Evolutionary conservation across 2,797 vertebrate species (phyloP).

Genomic region (Toxotes lorentzi): DNA sequence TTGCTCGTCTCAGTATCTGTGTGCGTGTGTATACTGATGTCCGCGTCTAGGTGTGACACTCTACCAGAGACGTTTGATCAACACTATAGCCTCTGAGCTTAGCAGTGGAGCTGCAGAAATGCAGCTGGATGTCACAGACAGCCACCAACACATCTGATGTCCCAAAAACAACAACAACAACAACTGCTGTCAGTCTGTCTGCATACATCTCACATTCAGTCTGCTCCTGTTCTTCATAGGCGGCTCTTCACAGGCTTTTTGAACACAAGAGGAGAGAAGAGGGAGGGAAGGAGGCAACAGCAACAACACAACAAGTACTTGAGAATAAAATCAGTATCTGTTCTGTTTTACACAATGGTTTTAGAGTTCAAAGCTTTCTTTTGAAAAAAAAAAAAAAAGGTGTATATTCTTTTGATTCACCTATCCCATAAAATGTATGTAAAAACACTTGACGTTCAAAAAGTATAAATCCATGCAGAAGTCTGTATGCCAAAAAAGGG

Average conservation of each 20-base stretch:
- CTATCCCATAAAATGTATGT: background rate
- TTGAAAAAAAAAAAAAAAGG: background rate
- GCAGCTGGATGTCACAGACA: constrained; percentile 20
- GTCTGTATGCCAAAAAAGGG: background rate
- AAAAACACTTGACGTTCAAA: background rate
- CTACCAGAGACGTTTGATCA: constrained; percentile 18
- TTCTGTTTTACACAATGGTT: background rate
- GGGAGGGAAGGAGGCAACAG: background rate
- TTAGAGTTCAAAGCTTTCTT: constrained; percentile 5
- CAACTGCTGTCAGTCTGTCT: constrained; percentile 26
- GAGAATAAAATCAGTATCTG: background rate
- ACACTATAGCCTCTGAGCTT: constrained; percentile 1
- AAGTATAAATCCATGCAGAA: background rate
- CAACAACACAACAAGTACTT: background rate
- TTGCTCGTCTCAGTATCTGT: background rate
- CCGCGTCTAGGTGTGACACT: constrained; percentile 5
- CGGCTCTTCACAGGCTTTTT: background rate
- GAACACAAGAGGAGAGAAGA: background rate
- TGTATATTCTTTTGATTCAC: background rate
- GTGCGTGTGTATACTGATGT: constrained; percentile 8
- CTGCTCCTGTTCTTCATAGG: constrained; percentile 4
- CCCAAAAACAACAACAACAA: constrained; percentile 2
- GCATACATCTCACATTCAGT: constrained; percentile 23
- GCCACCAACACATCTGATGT: constrained; percentile 19
- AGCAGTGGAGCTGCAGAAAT: constrained; percentile 11